Evolutionary conservation across 2,797 vertebrate species (phyloP).

Genomic region (Pseudochromis fuscus): DNA sequence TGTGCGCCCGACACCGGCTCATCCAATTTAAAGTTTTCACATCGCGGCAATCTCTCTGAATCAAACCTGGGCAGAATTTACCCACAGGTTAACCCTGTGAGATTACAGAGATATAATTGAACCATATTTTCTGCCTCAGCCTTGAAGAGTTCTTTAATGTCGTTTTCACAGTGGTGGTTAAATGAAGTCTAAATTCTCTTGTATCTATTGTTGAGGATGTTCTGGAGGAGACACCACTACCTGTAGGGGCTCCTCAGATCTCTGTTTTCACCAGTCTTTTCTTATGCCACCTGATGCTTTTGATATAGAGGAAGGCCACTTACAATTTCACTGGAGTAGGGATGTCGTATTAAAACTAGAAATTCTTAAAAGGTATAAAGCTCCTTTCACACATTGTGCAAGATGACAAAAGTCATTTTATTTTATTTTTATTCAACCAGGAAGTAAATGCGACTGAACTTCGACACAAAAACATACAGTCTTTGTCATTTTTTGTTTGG

Average conservation of each 20-base stretch:
- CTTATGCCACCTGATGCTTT: neutral
- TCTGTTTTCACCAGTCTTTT: neutral
- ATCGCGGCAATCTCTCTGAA: neutral
- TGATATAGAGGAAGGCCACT: neutral
- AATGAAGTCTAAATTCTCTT: neutral
- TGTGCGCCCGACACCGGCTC: neutral
- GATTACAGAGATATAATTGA: neutral
- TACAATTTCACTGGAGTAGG: neutral
- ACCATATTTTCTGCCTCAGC: neutral
- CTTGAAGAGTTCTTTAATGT: neutral
- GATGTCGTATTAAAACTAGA: neutral
- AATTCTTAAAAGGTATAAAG: neutral
- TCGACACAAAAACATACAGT: no score
- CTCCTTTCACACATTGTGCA: no score
- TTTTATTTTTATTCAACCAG: no score
- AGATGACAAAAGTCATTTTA: no score
- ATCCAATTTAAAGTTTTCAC: conserved; percentile 2
- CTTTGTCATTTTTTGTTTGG: no score
- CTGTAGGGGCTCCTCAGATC: neutral
- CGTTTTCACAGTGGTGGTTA: neutral
- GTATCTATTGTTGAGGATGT: neutral
- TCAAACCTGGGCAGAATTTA: neutral
- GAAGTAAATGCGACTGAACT: no score
- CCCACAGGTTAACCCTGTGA: neutral
- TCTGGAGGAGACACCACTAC: neutral